phyloP scores from a whole-genome alignment of 2,888 invertebrate genomes.

The Clepsis dumicolana region DNA sequence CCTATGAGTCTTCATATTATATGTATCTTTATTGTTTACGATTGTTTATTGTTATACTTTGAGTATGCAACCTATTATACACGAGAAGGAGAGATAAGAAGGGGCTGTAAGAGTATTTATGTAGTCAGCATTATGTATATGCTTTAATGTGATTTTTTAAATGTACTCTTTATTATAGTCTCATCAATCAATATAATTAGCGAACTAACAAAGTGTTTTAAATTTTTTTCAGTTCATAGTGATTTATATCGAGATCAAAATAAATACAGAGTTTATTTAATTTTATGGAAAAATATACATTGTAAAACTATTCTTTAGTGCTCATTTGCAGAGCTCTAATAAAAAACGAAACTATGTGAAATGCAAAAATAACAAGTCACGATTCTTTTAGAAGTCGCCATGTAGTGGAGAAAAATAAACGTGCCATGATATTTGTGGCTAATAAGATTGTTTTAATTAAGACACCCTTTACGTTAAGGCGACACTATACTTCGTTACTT shows the following conservation, averaged over 20 bases:
- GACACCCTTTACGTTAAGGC: background rate
- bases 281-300: constrained; percentile 83
- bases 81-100: constrained; percentile 55
- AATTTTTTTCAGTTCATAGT: constrained; percentile 82
- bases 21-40: constrained; percentile 53
- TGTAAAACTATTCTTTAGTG: constrained; percentile 82
- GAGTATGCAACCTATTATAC: constrained; percentile 62
- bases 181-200: constrained; percentile 85
- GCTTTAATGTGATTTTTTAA: constrained; percentile 87
- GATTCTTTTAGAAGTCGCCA: constrained; percentile 87
- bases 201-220: constrained; percentile 82
- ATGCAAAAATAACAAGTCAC: constrained; percentile 86
- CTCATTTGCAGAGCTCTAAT: constrained; percentile 79
- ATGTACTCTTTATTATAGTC: constrained; percentile 86
- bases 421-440: constrained; percentile 87
- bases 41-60: constrained; percentile 79
- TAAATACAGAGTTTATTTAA: constrained; percentile 86
- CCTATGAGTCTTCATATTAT: constrained; percentile 42
- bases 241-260: constrained; percentile 84
- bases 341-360: constrained; percentile 80
- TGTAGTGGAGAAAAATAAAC: constrained; percentile 87
- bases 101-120: constrained; percentile 82
- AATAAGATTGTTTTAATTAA: constrained; percentile 51
- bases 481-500: background rate
- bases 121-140: constrained; percentile 87